Conservation (phyloP, 2,888 invertebrate genomes). For the Xestia c-nigrum region DNA sequence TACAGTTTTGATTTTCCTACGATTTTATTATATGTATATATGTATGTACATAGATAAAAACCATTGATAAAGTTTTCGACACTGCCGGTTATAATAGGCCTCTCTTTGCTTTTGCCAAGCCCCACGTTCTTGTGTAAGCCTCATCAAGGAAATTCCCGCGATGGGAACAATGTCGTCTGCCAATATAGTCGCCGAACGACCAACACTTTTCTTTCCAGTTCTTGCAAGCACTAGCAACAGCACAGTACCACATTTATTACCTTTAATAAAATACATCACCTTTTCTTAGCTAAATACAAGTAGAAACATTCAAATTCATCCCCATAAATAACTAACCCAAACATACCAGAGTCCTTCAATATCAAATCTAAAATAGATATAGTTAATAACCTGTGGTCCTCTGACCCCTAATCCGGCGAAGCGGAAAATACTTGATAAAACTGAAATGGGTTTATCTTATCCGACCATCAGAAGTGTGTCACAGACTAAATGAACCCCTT, state of each 20-base stretch:
- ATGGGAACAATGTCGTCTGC: too few relatives aligned
- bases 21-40: too few relatives aligned
- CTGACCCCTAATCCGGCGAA: conserved; percentile 71
- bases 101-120: too few relatives aligned
- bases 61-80: background rate
- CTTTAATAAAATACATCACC: background rate
- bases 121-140: too few relatives aligned
- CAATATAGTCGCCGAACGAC: too few relatives aligned
- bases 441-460: conserved; percentile 83
- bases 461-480: conserved; percentile 85
- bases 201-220: too few relatives aligned
- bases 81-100: too few relatives aligned
- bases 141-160: too few relatives aligned
- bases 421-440: conserved; percentile 82
- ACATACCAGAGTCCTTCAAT: conserved; percentile 18
- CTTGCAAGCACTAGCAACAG: too few relatives aligned
- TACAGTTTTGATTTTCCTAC: too few relatives aligned
- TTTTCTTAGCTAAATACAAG: background rate
- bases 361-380: conserved; percentile 36
- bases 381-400: conserved; percentile 56
- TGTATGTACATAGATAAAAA: too few relatives aligned
- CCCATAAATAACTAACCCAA: background rate
- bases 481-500: conserved; percentile 88
- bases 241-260: background rate
- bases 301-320: background rate